Evolutionary conservation across 2,797 vertebrate genomes (phyloP), one percentile per base, ranked within the genome.

Genomic region (Enteromius trimaculatus): DNA sequence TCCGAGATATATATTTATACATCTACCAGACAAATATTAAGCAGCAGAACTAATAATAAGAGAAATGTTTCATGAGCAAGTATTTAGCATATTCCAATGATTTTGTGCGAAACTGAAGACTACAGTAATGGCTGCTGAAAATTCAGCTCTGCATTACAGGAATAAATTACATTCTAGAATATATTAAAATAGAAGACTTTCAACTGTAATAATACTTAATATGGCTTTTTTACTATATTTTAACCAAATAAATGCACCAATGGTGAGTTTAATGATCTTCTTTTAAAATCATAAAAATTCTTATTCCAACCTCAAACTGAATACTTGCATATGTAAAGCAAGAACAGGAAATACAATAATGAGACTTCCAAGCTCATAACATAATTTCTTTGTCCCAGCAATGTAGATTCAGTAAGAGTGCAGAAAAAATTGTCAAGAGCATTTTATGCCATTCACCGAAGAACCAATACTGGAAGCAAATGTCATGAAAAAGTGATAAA

Each of bases 401-500:
- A 6, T 44, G 39, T 44, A 44, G 21, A 8, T 23, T 70, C 68
- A 26, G 68, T 26, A 70, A 44, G 13, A 44, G 37, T 23, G 66
- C 66, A 44, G 37, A 44, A 42, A 23, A 69, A 6, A 16, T 14
- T 69, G n/a, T 44, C 37, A 47, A 17, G 29, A 65, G 62, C 9
- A 65, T 34, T 65, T 65, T 65, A 34, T 16, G 42, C 21, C 34
- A 68, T 34, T 5, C 21, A n/a, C 11, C 13, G 34, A n/a, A 68
- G 21, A 69, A 69, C 66, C 21, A 7, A 69, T 7, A 44, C 13
- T 69, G 21, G 21, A 44, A 69, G 2, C 66, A 23, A 69, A 68
- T 42, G 37, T 68, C 65, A 68, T 68, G 65, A 68, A 68, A 68
- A 69, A 64, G 14, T 64, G 16, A 31, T 4, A 31, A 34, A 64